phyloP scores from a whole-genome alignment of 1,140 invertebrate genomes.

The Drosophila cardini region DNA sequence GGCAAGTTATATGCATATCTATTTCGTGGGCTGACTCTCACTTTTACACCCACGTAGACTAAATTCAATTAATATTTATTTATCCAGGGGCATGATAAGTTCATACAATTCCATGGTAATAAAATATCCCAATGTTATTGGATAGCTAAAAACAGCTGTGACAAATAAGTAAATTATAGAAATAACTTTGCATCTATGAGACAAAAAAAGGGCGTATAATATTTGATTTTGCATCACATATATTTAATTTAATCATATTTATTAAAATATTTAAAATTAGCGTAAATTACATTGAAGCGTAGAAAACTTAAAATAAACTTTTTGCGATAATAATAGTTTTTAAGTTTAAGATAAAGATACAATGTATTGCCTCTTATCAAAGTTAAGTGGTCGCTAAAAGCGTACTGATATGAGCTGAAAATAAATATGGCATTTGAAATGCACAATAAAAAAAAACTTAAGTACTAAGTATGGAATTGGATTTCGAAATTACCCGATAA shows the following conservation, averaged over 20 bases:
- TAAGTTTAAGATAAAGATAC: too few species aligned
- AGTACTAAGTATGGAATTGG: slow-evolving; percentile 11
- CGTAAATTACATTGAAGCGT: too few species aligned
- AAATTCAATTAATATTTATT: slow-evolving; percentile 37
- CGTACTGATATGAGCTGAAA: neutral
- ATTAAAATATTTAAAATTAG: too few species aligned
- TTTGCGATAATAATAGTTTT: too few species aligned
- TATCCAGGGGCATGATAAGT: neutral
- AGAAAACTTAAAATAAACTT: too few species aligned
- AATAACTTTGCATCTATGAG: too few species aligned
- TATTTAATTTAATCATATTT: too few species aligned
- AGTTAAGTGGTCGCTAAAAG: too few species aligned
- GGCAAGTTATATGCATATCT: slow-evolving; percentile 28
- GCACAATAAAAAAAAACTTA: slow-evolving; percentile 14
- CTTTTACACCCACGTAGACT: slow-evolving; percentile 41
- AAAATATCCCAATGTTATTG: neutral
- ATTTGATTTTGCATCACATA: too few species aligned
- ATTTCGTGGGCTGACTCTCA: slow-evolving; percentile 32
- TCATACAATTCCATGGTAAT: neutral
- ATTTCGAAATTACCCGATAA: slow-evolving; percentile 65
- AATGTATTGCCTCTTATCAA: too few species aligned
- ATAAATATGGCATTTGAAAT: neutral
- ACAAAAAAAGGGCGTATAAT: too few species aligned
- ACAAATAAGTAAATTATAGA: too few species aligned
- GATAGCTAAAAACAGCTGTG: neutral